These are phyloP conservation scores for Sebastes iracundus DNA, from an alignment of 2,797 vertebrate species.

Conservation along the genomic window DNA sequence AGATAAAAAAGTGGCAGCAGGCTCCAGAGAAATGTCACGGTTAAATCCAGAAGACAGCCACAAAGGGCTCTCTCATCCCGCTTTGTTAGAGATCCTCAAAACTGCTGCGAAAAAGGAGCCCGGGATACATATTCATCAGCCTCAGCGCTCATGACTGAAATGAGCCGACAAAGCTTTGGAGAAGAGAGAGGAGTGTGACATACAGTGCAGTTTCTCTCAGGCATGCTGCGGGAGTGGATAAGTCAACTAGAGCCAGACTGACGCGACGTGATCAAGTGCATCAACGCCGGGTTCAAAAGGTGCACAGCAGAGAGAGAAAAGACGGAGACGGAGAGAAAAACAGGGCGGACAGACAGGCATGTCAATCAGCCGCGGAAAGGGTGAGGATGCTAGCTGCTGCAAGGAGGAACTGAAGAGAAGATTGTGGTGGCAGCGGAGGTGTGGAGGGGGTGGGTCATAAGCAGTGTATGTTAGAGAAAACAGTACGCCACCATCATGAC, in stretches of 20 bases:
- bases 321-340: conserved; percentile 1
- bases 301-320: conserved; percentile 27
- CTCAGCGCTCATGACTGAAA: conserved; percentile 44
- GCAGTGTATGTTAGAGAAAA: background rate
- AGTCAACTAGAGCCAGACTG: conserved; percentile 56
- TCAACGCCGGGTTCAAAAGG: conserved; percentile 57
- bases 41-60: conserved; percentile 74
- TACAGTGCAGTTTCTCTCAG: conserved; percentile 44
- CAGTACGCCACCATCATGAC: background rate
- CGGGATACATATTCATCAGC: conserved; percentile 73
- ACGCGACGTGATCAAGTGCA: conserved; percentile 61
- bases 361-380: conserved; percentile 23
- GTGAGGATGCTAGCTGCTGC: background rate
- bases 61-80: conserved; percentile 64
- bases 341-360: conserved; percentile 20
- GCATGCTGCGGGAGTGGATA: conserved; percentile 48
- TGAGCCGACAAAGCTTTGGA: conserved; percentile 56
- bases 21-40: conserved; percentile 68
- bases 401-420: background rate
- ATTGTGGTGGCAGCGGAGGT: background rate
- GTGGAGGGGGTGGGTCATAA: background rate
- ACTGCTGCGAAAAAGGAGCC: conserved; percentile 45
- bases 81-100: conserved; percentile 70
- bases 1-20: conserved; percentile 64
- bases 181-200: conserved; percentile 48